phyloP scores from a whole-genome alignment of 1,140 invertebrate genomes.

The Leptoteleia sp. region DNA sequence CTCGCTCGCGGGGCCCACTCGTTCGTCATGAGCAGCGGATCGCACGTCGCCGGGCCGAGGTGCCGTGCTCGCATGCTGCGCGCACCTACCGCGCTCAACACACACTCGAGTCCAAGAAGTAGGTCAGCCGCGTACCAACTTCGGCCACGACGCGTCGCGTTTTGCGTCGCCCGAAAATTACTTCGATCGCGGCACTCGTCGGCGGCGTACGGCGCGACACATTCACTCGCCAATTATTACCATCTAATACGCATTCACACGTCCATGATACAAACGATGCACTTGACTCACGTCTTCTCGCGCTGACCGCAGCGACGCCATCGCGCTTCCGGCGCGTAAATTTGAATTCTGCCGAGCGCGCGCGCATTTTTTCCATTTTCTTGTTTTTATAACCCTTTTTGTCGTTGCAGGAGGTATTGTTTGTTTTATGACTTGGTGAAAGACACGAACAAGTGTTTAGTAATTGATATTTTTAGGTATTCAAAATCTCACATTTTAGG shows the following conservation, averaged over 20 bases:
- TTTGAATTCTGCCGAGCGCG: constrained; percentile 15
- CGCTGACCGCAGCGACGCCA: constrained; percentile 35
- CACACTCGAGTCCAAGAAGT: constrained; percentile 13
- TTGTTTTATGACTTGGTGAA: no score
- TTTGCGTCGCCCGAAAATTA: constrained; percentile 47
- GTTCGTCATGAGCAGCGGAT: constrained; percentile 9
- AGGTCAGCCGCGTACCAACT: constrained; percentile 37
- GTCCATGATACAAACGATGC: constrained; percentile 51
- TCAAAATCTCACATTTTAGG: no score
- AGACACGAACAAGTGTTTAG: no score
- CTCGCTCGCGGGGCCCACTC: not conserved
- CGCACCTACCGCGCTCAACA: constrained; percentile 11
- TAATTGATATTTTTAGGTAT: no score
- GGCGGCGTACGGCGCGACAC: constrained; percentile 24
- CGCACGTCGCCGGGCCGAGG: constrained; percentile 28
- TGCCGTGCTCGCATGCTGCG: constrained; percentile 43
- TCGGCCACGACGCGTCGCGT: constrained; percentile 52
- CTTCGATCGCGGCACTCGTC: constrained; percentile 19
- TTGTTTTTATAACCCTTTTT: no score
- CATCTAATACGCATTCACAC: constrained; percentile 43
- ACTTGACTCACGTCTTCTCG: constrained; percentile 58
- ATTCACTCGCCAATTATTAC: constrained; percentile 39
- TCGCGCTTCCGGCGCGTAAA: constrained; percentile 2
- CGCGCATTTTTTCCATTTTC: no score
- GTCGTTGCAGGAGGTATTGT: no score